Evolutionary conservation across 2,113 vertebrate genomes (phyloP).

Genomic region (Mustelus asterias): DNA sequence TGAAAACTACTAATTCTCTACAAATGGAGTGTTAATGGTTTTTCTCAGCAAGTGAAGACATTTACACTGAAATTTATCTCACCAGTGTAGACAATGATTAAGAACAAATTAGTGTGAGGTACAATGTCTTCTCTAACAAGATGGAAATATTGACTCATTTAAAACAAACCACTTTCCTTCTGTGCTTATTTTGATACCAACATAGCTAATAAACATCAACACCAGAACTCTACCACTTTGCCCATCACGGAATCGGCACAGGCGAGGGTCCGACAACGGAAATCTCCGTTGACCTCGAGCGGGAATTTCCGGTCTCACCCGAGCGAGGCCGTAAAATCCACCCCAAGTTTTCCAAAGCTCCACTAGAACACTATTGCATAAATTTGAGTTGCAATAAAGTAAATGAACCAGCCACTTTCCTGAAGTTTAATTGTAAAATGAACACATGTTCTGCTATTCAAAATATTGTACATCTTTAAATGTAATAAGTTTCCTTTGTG

Average conservation of each 20-base stretch:
- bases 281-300: no score
- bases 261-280: no score
- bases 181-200: not conserved
- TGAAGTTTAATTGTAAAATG: not conserved
- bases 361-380: not conserved
- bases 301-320: no score
- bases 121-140: not conserved
- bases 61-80: not conserved
- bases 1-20: not conserved
- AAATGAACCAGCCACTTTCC: not conserved
- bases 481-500: not conserved
- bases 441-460: not conserved
- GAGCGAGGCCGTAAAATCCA: no score
- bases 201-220: no score
- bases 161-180: not conserved
- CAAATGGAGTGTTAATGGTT: not conserved
- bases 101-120: not conserved
- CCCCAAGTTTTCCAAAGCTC: not conserved
- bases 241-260: no score
- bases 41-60: not conserved
- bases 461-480: not conserved
- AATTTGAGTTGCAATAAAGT: not conserved
- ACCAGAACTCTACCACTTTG: no score
- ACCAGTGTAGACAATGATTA: not conserved
- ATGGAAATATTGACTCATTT: not conserved